Evolutionary conservation across 2,797 vertebrate species (phyloP), one percentile per base, ranked within the genome.

Genomic region (Pangasius krempfi): DNA sequence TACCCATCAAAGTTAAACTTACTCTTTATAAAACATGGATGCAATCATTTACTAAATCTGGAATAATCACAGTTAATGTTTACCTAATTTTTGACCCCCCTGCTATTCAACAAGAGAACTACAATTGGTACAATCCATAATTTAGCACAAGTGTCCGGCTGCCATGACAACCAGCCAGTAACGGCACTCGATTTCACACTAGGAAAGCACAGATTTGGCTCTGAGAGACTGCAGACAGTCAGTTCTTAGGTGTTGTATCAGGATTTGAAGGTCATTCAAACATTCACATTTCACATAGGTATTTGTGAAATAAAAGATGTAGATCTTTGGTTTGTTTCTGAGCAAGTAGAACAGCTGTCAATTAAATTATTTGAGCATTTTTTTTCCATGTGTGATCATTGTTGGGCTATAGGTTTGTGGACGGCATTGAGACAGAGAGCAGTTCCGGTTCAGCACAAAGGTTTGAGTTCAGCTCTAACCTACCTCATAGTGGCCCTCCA

Each of bases 401-500:
- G 8, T 78, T 60, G 30, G 44, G 8, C 78, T 60, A 76, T 33
- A 97, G 97, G 89, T 97, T 97, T 87, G 97, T 97, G 90, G 97
- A 97, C 5, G 97, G 97, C 72, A 97, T 96, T 22, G 97, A 97
- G 93, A 96, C 96, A 0, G 96, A 97, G 88, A 95, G 89, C 89
- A 95, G 89, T 76, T 94, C 92, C 85, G 92, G 88, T 33, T 94
- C 93, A 0, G 93, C 94, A 0, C 96, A 95, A 91, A 97, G 93
- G 91, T 97, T 97, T 92, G 97, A 97, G 94, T 97, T 97, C 92
- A 95, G 92, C 88, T 91, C 95, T 73, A 94, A 92, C 60, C 83
- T 93, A 81, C 93, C 94, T 44, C 93, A 94, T 33, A 91, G 90
- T 80, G 93, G 88, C 3, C 90, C 94, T 0, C 86, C 94, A 14